Evolutionary conservation across 2,113 vertebrate species (phyloP), one percentile per base, ranked within the genome.

Genomic region (Nothobranchius kuhntae): DNA sequence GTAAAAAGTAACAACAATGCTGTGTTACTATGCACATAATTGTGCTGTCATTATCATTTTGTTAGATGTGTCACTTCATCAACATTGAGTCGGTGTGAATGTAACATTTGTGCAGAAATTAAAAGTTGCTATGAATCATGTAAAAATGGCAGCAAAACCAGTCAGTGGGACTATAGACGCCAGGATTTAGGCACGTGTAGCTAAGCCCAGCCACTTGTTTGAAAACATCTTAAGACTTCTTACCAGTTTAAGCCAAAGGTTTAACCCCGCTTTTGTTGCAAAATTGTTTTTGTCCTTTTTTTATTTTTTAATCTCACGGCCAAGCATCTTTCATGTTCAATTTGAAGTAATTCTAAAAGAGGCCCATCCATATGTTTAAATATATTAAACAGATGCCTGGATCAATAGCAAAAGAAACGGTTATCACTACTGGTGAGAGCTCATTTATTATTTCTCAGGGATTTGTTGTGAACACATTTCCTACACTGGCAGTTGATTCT

Each of bases 361-460:
- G 40, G 48, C 35, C 15, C 17, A 36, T 53, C 40, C 53, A 13
- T 58, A 70, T 52, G 65, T 30, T 74, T 35, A 38, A 65, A 38
- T 40, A 59, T 13, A 53, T 63, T 12, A 53, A 64, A 76, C 17
- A 54, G 53, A 58, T 26, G 36, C 40, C 46, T 54, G 30, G 11
- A 64, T 53, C 44, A 61, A 21, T 38, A 53, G 36, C 15, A 48
- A 60, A 62, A 40, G 11, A 40, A 73, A 61, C 35, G 11, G 15
- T 54, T 53, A 51, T 60, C 42, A 40, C 52, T 6, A 21, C 17
- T 48, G n/a, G 13, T 26, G 30, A 35, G 17, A 24, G 68, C 53
- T 73, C 38, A 47, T 68, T 66, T 67, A 46, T 40, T 40, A 40
- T 40, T 55, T 13, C 44, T n/a, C n/a, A 51, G 57, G 48, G 57